phyloP scores from a whole-genome alignment of 2,888 invertebrate genomes.

The Oscheius onirici region DNA sequence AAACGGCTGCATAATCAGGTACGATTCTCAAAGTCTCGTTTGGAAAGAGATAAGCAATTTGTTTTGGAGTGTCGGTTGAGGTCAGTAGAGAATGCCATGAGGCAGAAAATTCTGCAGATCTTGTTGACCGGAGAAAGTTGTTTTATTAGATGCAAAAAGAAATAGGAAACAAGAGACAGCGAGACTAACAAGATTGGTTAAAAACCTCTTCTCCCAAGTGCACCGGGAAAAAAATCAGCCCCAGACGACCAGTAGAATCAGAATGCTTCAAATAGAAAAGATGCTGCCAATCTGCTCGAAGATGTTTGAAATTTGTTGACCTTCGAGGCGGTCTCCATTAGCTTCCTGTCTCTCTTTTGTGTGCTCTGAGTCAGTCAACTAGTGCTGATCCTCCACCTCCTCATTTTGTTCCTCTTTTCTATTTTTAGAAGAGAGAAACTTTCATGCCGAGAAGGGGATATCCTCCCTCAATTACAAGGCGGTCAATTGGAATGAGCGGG shows the following conservation, averaged over 20 bases:
- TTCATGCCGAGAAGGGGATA: conserved; percentile 13
- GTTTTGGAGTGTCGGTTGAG: not conserved
- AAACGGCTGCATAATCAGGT: too few relatives aligned
- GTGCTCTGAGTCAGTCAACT: conserved; percentile 8
- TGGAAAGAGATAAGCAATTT: not conserved
- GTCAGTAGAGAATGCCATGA: not conserved
- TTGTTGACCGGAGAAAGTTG: too few relatives aligned
- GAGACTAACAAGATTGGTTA: not conserved
- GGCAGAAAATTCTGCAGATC: too few relatives aligned
- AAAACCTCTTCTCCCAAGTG: too few relatives aligned
- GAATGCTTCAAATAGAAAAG: too few relatives aligned
- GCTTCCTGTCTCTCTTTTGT: conserved; percentile 9
- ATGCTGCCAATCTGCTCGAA: too few relatives aligned
- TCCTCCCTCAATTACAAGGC: conserved; percentile 25
- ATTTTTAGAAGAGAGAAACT: not conserved
- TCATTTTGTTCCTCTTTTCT: too few relatives aligned
- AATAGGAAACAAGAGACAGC: not conserved
- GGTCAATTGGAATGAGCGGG: conserved; percentile 29
- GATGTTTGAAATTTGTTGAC: conserved; percentile 6
- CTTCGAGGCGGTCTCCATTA: not conserved
- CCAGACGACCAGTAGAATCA: too few relatives aligned
- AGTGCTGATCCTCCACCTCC: too few relatives aligned
- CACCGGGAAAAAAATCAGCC: too few relatives aligned
- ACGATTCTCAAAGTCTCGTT: too few relatives aligned
- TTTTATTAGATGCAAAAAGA: not conserved